phyloP scores from a whole-genome alignment of 1,140 invertebrate species.

The Diachasmimorpha longicaudata region DNA sequence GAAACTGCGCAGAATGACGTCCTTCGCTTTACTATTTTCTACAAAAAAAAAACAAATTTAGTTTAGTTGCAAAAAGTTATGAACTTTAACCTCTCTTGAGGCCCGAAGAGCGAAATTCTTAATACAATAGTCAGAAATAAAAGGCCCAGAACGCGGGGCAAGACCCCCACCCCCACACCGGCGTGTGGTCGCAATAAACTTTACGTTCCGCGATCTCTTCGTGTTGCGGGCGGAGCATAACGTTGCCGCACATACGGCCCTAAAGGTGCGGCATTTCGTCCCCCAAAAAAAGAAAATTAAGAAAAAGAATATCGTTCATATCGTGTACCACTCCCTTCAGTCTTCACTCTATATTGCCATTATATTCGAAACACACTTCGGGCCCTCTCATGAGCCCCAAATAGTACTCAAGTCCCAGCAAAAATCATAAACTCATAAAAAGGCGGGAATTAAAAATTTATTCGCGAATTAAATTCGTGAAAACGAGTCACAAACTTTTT shows the following conservation, averaged over 20 bases:
- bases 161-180: constrained; percentile 27
- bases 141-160: background rate
- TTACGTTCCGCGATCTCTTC: constrained; percentile 37
- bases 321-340: background rate
- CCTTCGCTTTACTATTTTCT: too few species aligned
- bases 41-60: too few species aligned
- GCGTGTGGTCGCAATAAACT: constrained; percentile 52
- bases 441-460: background rate
- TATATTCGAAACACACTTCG: background rate
- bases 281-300: background rate
- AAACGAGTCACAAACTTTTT: background rate
- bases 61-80: too few species aligned
- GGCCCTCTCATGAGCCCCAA: background rate
- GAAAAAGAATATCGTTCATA: background rate
- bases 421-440: constrained; percentile 2
- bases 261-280: constrained; percentile 49
- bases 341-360: background rate
- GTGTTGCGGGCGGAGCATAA: constrained; percentile 53
- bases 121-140: background rate
- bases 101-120: background rate
- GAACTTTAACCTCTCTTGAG: too few species aligned
- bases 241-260: constrained; percentile 36
- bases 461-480: background rate
- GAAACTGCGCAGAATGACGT: too few species aligned
- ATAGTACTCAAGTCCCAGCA: background rate